Base-by-base conservation (phyloP, 2,797 vertebrate species). In the Hoplostethus atlanticus region DNA sequence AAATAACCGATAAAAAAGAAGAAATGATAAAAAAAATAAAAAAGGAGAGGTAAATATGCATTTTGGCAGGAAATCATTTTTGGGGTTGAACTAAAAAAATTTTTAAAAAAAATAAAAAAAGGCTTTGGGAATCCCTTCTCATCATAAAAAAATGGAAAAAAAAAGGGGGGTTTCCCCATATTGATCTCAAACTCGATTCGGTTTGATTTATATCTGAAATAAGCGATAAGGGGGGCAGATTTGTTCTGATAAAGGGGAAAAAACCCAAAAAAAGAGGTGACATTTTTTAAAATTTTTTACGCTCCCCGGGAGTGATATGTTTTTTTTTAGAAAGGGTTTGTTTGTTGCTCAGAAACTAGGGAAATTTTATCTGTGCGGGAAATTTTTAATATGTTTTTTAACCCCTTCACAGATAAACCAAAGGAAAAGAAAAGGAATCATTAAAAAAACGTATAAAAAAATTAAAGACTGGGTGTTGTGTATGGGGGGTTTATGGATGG, bases 31-130 rank as follows among this genome's bases (percentile, higher is more conserved):
- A 17, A 11, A 42, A 44, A 17, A 60, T 60, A n/a, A 59, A 69
- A 30, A 51, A 3, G 47, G 36, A 59, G 8, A 51, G 5, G 9
- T 52, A 12, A 28, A 52, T 52, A 1, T 52, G 17, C 44, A 36
- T 68, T 68, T 40, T 68, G 66, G 55, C 55, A 67, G 11, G 66
- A 68, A 6, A 68, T 0, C 66, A 68, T 7, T 30, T 68, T 0
- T 11, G 12, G 3, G 1, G 2, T 0, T 15, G 46, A 68, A 30
- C 54, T 40, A 5, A 30, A 57, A 34, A 66, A 46, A n/a, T n/a
- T n/a, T n/a, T n/a, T n/a, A n/a, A n/a, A n/a, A n/a, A n/a, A n/a
- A n/a, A n/a, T n/a, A n/a, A n/a, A 48, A 1, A 67, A 46, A 25
- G 52, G 42, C 0, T 67, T 47, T 15, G 42, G 28, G 2, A 21